Evolutionary conservation across 1,140 invertebrate genomes (phyloP).

Genomic region (Bradysia coprophila): DNA sequence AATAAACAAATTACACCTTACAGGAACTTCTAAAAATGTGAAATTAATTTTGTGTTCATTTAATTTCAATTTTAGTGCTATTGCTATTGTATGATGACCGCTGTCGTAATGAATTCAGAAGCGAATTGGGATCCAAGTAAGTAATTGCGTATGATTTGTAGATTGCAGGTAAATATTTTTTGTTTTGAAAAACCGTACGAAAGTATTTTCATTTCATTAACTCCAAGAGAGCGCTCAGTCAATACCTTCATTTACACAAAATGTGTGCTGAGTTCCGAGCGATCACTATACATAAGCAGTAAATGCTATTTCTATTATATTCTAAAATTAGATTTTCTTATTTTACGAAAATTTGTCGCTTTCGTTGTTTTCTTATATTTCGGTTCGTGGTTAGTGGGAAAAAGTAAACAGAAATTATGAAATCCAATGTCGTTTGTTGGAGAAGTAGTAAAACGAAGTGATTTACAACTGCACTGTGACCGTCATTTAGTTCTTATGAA

Average conservation of each 20-base stretch:
- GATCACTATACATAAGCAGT: neutral
- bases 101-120: conserved; percentile 36
- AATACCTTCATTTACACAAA: neutral
- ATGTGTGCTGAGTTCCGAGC: neutral
- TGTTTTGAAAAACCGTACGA: neutral
- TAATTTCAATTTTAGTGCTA: neutral
- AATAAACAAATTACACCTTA: too few species aligned
- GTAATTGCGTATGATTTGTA: conserved; percentile 5
- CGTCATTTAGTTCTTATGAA: neutral
- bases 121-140: conserved; percentile 44
- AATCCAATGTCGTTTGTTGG: neutral
- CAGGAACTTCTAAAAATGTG: too few species aligned
- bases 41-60: too few species aligned
- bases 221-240: neutral
- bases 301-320: neutral
- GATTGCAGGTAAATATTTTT: neutral
- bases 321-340: neutral
- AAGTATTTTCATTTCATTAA: neutral
- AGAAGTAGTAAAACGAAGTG: neutral
- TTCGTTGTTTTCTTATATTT: neutral
- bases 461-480: neutral
- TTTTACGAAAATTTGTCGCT: neutral
- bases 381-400: neutral
- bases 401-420: neutral
- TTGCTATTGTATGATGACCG: conserved; percentile 27